These are phyloP conservation scores for Gadus chalcogrammus DNA, from an alignment of 2,113 vertebrate genomes.

Conservation along the genomic window DNA sequence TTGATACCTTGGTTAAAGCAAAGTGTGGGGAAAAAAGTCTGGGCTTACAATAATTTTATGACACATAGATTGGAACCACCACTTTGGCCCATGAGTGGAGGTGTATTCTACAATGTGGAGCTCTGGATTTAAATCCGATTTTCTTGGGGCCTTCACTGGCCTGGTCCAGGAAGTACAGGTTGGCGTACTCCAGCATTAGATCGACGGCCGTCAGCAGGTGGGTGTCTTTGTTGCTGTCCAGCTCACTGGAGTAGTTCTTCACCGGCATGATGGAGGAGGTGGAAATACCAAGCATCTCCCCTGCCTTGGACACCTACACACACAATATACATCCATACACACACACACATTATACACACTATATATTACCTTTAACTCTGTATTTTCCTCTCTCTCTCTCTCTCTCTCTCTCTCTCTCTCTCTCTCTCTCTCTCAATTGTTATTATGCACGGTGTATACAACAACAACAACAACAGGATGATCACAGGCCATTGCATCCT, in stretches of 20 bases:
- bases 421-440: background rate
- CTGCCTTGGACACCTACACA: conserved; percentile 57
- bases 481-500: background rate
- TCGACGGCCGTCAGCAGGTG: conserved; percentile 67
- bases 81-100: too few relatives aligned
- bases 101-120: too few relatives aligned
- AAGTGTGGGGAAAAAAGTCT: too few relatives aligned
- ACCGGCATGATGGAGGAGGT: conserved; percentile 69
- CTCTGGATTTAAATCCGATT: too few relatives aligned
- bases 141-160: too few relatives aligned
- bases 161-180: conserved; percentile 55
- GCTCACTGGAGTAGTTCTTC: conserved; percentile 66
- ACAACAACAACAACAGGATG: background rate
- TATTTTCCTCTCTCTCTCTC: too few relatives aligned
- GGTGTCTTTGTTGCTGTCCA: conserved; percentile 55
- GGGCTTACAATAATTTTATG: too few relatives aligned
- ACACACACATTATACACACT: background rate
- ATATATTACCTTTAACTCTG: background rate
- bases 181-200: conserved; percentile 67
- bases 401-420: too few relatives aligned
- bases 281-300: conserved; percentile 63
- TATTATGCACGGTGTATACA: background rate
- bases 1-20: too few relatives aligned
- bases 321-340: background rate
- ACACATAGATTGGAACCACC: too few relatives aligned